Conservation (phyloP, 2,888 invertebrate species). For the Yponomeuta cagnagella region DNA sequence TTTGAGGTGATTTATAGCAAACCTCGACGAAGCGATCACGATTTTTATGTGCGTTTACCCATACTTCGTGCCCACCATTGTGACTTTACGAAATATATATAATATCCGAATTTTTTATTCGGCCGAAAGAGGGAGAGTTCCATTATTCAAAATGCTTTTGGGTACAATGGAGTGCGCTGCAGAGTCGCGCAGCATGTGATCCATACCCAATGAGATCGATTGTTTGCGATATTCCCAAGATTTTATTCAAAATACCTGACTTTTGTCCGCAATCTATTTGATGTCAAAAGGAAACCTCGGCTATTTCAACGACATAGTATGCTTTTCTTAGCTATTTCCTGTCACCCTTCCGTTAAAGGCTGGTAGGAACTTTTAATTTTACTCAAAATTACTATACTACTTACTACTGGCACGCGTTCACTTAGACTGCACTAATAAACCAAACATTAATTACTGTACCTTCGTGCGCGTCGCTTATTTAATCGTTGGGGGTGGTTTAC, state of each 20-base stretch:
- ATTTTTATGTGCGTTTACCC: constrained; percentile 35
- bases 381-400: not conserved
- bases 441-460: not conserved
- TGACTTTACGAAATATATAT: constrained; percentile 57
- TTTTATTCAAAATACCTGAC: constrained; percentile 60
- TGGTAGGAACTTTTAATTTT: not conserved
- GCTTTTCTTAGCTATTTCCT: constrained; percentile 58
- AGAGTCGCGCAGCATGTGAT: constrained; percentile 64
- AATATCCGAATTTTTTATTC: constrained; percentile 61
- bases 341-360: constrained; percentile 29
- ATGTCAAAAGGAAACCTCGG: constrained; percentile 56
- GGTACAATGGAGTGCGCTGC: constrained; percentile 55
- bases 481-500: constrained; percentile 9
- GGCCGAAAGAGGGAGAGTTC: constrained; percentile 59
- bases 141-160: constrained; percentile 61
- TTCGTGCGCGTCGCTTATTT: constrained; percentile 10
- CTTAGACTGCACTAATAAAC: not conserved
- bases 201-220: constrained; percentile 53
- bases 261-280: constrained; percentile 51
- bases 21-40: constrained; percentile 29
- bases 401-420: too few relatives aligned
- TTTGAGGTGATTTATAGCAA: constrained; percentile 7
- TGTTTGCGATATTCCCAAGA: constrained; percentile 59
- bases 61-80: constrained; percentile 39
- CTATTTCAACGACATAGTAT: constrained; percentile 38